Base-by-base conservation (phyloP, 1,140 invertebrate genomes). In the Pachypsylla venusta region DNA sequence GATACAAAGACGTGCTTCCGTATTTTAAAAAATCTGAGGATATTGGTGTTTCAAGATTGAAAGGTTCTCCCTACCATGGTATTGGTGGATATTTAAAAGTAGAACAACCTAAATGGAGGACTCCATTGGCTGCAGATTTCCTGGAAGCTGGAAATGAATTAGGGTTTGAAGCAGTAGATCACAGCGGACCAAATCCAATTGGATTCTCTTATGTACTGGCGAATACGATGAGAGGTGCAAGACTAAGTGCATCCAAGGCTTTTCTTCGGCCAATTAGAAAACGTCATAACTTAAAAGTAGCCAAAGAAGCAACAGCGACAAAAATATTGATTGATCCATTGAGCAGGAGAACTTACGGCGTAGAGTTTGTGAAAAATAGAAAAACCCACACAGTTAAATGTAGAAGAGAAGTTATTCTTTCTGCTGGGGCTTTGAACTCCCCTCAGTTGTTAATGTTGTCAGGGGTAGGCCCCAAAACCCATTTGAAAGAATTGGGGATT, bases 381-480 rank as follows among this genome's bases (percentile, higher is more conserved):
- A 70, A 71, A 58, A 66, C 65, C 13, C 66, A 74, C 0, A 67
- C 68, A 19, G 73, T 79, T 0, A 70, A 71, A 13, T 76, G 74
- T 0, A 70, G 69, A 1, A 83, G 81, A 60, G 84, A 87, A 70
- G 75, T 86, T 0, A 75, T 87, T 26, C 26, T 86, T 3, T 81
- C 79, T 0, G 81, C 79, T 0, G 84, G 84, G 1, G 73, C 79
- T 0, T 77, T 86, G 4, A 82, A 84, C 63, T 76, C 80, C 0
- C 79, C 84, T 2, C 80, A 84, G 63, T 57, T 89, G 1, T 68
- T 89, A 1, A 81, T 87, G 77, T 65, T 87, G 1, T 87, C 84
- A 0, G 87, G 86, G 7, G 76, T 89, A 24, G 86, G 86, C 1
- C 84, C 84, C 0, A 75, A 67, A 58, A 70, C 79, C 16, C 79